Conservation (phyloP, 2,113 vertebrate species). For the Zeus faber region DNA sequence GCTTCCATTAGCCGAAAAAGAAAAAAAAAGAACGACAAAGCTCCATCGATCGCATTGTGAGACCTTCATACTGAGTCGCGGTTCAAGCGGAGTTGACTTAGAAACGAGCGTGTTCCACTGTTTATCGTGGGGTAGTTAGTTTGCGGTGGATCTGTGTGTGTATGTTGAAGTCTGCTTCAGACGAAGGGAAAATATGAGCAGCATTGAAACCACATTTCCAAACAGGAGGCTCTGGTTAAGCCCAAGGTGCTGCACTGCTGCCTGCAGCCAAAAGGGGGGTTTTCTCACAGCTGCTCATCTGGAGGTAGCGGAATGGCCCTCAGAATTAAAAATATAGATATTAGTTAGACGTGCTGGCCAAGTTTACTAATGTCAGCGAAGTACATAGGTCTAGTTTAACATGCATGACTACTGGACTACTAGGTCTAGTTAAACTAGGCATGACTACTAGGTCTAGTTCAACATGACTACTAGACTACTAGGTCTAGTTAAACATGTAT, state of each 20-base stretch:
- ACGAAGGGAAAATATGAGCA: constrained; percentile 50
- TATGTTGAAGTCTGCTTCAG: constrained; percentile 18
- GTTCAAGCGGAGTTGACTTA: neutral
- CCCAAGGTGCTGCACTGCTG: constrained; percentile 49
- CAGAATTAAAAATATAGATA: too few relatives aligned
- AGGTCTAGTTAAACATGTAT: too few relatives aligned
- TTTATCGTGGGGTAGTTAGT: neutral
- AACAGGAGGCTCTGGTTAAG: constrained; percentile 38
- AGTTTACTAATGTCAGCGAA: too few relatives aligned
- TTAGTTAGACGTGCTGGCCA: too few relatives aligned
- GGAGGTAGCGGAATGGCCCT: neutral
- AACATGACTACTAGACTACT: too few relatives aligned
- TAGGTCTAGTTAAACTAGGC: too few relatives aligned
- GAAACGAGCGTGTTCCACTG: neutral
- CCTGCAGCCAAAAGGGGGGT: constrained; percentile 36
- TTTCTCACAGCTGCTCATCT: constrained; percentile 31
- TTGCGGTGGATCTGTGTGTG: constrained; percentile 12
- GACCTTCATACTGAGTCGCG: too few relatives aligned
- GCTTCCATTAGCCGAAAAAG: neutral
- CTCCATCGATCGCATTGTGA: neutral
- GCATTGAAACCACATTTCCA: constrained; percentile 48
- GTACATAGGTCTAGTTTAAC: too few relatives aligned
- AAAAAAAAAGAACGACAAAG: too few relatives aligned
- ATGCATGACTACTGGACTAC: too few relatives aligned
- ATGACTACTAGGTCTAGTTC: too few relatives aligned